Conservation (phyloP, 2,888 invertebrate genomes). For the Mesorhabditis spiculigera region DNA sequence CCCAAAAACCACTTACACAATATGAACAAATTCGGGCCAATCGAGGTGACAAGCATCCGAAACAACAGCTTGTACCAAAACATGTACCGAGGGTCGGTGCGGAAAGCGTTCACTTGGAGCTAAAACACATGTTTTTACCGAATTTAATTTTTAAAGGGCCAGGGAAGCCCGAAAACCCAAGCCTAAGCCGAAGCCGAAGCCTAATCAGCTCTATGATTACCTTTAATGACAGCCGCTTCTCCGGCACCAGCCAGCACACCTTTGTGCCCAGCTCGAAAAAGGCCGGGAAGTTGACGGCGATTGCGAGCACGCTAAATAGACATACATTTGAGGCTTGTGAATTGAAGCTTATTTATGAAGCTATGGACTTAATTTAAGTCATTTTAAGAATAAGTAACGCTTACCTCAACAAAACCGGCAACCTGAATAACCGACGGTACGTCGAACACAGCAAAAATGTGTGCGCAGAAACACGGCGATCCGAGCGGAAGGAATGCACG, state of each 20-base stretch:
- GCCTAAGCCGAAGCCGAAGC: not conserved
- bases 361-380: not conserved
- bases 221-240: constrained; percentile 11
- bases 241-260: constrained; percentile 15
- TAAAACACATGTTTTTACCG: no score
- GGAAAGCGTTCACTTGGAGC: constrained; percentile 32
- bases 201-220: constrained; percentile 6
- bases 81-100: constrained; percentile 34
- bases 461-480: constrained; percentile 40
- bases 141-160: no score
- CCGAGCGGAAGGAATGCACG: constrained; percentile 43
- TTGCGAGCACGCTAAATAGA: constrained; percentile 22
- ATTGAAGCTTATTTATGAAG: no score
- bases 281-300: constrained; percentile 44
- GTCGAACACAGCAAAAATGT: constrained; percentile 41
- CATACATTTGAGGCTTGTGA: no score
- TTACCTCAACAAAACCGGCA: constrained; percentile 3
- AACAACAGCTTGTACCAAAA: constrained; percentile 39
- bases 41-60: constrained; percentile 48
- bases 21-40: constrained; percentile 50
- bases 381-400: not conserved
- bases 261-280: constrained; percentile 45
- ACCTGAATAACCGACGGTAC: constrained; percentile 38
- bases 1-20: constrained; percentile 23
- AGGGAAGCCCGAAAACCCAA: no score